phyloP scores from a whole-genome alignment of 2,113 vertebrate genomes.

The Climacteris rufus region DNA sequence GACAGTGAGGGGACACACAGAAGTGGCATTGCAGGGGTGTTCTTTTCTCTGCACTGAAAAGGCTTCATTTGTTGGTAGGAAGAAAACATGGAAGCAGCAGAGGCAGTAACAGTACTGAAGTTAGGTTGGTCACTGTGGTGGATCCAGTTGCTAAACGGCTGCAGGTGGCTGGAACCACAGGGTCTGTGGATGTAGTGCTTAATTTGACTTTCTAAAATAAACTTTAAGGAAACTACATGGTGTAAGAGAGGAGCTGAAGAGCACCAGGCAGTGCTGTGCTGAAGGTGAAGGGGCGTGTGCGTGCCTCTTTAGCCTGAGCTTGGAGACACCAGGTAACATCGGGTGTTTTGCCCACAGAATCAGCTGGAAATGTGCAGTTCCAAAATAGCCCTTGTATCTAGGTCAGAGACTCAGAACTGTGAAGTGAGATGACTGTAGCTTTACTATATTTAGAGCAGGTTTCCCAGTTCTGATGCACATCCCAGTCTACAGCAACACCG shows the following conservation, averaged over 20 bases:
- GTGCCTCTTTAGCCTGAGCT: fast-evolving
- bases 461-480: neutral
- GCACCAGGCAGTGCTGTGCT: neutral
- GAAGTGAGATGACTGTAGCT: neutral
- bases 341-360: neutral
- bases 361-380: neutral
- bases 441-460: neutral
- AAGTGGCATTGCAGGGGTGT: neutral
- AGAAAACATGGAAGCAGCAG: neutral
- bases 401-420: neutral
- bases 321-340: fast-evolving
- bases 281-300: fast-evolving
- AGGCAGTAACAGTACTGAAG: no score
- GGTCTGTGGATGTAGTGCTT: neutral
- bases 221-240: neutral
- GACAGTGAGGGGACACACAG: neutral
- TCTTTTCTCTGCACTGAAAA: neutral
- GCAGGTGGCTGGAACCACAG: neutral
- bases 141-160: neutral
- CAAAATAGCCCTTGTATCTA: neutral
- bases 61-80: neutral
- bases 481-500: neutral
- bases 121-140: neutral
- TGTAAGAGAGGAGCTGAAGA: neutral
- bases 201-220: neutral